These are phyloP conservation scores for Exocentrus adspersus DNA, from an alignment of 2,888 invertebrate genomes.

Conservation along the genomic window DNA sequence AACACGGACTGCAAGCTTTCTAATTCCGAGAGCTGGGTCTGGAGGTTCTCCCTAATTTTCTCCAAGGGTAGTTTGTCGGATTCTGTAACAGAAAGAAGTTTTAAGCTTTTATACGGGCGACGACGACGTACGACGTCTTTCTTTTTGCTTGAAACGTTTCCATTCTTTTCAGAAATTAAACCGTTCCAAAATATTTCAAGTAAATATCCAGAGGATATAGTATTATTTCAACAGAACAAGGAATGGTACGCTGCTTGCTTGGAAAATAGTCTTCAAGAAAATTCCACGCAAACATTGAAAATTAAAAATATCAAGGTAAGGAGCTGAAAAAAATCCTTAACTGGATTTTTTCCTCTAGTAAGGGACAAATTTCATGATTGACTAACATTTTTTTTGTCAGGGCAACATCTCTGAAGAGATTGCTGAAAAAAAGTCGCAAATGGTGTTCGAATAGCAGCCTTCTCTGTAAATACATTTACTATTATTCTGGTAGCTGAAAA, in stretches of 20 bases:
- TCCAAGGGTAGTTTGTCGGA: constrained; percentile 28
- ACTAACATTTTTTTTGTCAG: too few relatives aligned
- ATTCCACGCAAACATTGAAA: constrained; percentile 43
- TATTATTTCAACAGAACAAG: constrained; percentile 58
- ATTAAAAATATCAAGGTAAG: constrained; percentile 51
- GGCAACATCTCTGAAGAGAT: constrained; percentile 40
- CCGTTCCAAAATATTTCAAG: constrained; percentile 61
- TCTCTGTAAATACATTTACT: constrained; percentile 47
- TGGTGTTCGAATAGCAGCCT: constrained; percentile 48
- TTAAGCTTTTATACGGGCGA: background rate
- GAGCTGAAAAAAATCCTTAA: too few relatives aligned
- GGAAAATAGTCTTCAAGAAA: constrained; percentile 42
- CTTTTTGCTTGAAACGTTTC: constrained; percentile 32
- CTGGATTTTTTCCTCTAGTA: too few relatives aligned
- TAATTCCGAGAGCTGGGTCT: constrained; percentile 79
- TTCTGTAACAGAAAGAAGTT: constrained; percentile 22
- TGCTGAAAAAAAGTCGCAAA: constrained; percentile 40
- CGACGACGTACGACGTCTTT: too few relatives aligned
- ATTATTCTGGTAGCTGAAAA: constrained; percentile 56
- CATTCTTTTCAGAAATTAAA: constrained; percentile 51
- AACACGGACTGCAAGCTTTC: constrained; percentile 86
- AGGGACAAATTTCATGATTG: too few relatives aligned
- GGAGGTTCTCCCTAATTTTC: constrained; percentile 52
- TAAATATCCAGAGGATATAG: constrained; percentile 62
- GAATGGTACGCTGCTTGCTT: constrained; percentile 61